phyloP scores from a whole-genome alignment of 2,113 vertebrate species.

The Falco punctatus region DNA sequence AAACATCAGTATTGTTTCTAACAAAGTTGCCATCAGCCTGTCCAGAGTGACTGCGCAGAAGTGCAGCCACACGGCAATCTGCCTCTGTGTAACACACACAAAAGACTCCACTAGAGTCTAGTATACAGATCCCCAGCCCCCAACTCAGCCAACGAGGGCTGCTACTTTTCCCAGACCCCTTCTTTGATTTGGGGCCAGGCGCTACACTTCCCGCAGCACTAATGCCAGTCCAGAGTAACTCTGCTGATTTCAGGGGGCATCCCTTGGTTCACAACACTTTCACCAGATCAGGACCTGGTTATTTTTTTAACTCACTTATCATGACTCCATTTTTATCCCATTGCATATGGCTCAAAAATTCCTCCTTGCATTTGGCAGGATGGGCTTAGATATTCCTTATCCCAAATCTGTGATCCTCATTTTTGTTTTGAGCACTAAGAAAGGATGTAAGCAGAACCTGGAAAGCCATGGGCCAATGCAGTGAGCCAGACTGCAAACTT shows the following conservation, averaged over 20 bases:
- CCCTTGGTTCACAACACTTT: neutral
- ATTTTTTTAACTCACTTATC: neutral
- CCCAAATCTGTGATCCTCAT: neutral
- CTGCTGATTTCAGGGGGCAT: neutral
- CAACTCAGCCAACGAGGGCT: neutral
- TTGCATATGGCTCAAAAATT: neutral
- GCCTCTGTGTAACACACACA: constrained; percentile 49
- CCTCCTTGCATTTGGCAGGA: neutral
- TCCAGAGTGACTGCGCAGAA: neutral
- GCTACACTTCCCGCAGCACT: neutral
- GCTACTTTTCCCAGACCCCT: constrained; percentile 17
- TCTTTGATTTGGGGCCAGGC: neutral
- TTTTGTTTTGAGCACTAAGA: neutral
- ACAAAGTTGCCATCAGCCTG: constrained; percentile 8
- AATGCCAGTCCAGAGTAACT: neutral
- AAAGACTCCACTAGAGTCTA: constrained; percentile 43
- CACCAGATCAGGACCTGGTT: neutral
- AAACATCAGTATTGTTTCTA: neutral
- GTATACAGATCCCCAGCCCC: constrained; percentile 30
- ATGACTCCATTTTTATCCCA: neutral
- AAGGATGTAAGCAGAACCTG: neutral
- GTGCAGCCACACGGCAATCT: neutral
- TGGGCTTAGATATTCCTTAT: neutral
- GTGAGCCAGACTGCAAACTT: neutral
- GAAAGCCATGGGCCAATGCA: neutral